A percentile compares a stretch with the other conserved stretches of the same genome.
phyloP scores from a whole-genome alignment of 2,888 invertebrate genomes.

The Pterobdella sp. region DNA sequence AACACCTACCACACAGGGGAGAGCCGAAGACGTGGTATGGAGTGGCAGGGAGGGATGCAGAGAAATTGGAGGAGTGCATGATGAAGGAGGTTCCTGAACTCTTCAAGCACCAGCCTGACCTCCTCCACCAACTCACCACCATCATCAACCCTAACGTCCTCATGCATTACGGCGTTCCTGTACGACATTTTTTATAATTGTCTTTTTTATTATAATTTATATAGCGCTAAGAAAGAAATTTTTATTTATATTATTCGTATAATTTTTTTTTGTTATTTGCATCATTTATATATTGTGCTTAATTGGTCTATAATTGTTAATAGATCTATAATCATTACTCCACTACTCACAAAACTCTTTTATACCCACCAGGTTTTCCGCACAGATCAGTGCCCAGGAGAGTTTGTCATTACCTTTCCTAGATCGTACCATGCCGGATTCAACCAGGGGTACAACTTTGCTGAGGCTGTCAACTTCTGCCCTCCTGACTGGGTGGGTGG shows the following conservation, averaged over 20 bases:
- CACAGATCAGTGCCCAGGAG: constrained; percentile 92
- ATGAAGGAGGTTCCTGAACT: constrained; percentile 87
- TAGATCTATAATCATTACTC: no score
- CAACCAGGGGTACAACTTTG: constrained; percentile 98
- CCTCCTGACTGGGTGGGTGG: constrained; percentile 91
- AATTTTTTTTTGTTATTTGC: no score
- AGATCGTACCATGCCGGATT: constrained; percentile 98
- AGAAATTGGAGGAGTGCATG: constrained; percentile 89
- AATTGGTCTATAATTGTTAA: no score
- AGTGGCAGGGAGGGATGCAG: constrained; percentile 83
- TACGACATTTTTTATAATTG: no score
- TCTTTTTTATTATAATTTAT: no score
- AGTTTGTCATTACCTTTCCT: constrained; percentile 98
- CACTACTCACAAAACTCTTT: no score
- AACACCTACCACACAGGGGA: constrained; percentile 57
- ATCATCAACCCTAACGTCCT: constrained; percentile 95
- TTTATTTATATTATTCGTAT: no score
- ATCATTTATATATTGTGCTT: no score
- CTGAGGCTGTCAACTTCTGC: constrained; percentile 98
- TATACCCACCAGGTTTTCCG: constrained; percentile 57
- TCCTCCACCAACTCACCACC: constrained; percentile 93
- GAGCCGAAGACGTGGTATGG: constrained; percentile 98
- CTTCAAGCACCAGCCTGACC: constrained; percentile 75
- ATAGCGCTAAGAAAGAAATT: no score
- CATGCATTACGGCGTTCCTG: constrained; percentile 66